Evolutionary conservation across 2,888 invertebrate species (phyloP).

Genomic region (Callimorpha dominula): DNA sequence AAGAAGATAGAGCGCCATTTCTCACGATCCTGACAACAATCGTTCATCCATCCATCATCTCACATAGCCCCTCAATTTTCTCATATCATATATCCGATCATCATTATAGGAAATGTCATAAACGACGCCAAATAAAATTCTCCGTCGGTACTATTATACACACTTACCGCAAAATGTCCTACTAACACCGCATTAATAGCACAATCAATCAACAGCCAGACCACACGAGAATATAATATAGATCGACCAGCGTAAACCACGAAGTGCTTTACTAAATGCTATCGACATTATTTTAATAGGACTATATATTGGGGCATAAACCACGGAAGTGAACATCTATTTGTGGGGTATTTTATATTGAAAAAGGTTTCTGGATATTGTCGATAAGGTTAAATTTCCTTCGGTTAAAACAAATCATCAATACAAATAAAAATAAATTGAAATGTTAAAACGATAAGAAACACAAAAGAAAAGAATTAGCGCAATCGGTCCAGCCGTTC

Average conservation of each 20-base stretch:
- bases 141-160: background rate
- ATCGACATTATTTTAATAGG: background rate
- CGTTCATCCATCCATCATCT: too few relatives aligned
- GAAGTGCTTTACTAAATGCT: slow-evolving; percentile 4
- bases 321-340: background rate
- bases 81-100: too few relatives aligned
- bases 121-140: background rate
- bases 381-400: background rate
- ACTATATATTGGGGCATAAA: slow-evolving; percentile 5
- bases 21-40: too few relatives aligned
- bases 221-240: slow-evolving; percentile 2
- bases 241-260: background rate
- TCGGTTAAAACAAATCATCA: background rate
- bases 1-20: too few relatives aligned
- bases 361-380: background rate
- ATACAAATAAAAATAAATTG: too few relatives aligned
- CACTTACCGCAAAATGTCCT: background rate
- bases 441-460: too few relatives aligned
- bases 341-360: background rate
- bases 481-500: too few relatives aligned
- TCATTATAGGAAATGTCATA: background rate
- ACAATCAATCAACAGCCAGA: background rate
- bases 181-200: background rate
- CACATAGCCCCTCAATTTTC: too few relatives aligned
- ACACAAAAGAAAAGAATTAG: too few relatives aligned